Evolutionary conservation across 92 coral and sea anemone genomes (phyloP), one percentile per base, ranked within the genome.

Genomic region (Porites cylindrica): DNA sequence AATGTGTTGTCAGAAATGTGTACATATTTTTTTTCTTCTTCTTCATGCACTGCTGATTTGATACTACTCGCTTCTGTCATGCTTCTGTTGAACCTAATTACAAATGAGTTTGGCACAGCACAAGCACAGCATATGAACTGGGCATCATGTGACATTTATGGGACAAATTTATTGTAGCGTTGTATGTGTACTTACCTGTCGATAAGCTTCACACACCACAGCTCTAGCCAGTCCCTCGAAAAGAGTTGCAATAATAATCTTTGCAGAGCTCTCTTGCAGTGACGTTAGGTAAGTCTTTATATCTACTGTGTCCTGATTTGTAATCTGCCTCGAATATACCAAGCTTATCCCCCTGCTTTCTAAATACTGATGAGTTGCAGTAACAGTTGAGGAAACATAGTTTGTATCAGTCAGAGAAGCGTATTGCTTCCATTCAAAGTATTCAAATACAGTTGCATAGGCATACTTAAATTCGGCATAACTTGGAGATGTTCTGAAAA

Each of bases 401-500:
- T 95, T 95, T 13, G 91, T 94, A 65, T 95, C 98, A 0, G 96
- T 95, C 76, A 95, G 84, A 12, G 96, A 89, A 13, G 98, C 98
- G 83, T 90, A 95, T 77, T 90, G 96, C 66, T 85, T 90, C 98
- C 98, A 95, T 23, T 89, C 88, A 65, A 95, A 85, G 73, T 78
- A 85, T 21, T 88, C 78, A 86, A 95, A 95, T 50, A 95, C 60
- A 11, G 94, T 64, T 16, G 94, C 87, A 66, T 92, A 95, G 24
- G 94, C 96, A 72, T 75, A 86, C 77, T 95, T 95, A 86, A 88
- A 95, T 50, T 95, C 98, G 50, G 89, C 91, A 88, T 95, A 93
- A 80, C 94, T 95, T 7, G 98, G 95, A 50, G 98, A 95, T 1
- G 98, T 95, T 38, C 98, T 85, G 77, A 92, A 95, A 71, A 93